phyloP scores from a whole-genome alignment of 2,113 vertebrate genomes.

The Oncorhynchus keta region DNA sequence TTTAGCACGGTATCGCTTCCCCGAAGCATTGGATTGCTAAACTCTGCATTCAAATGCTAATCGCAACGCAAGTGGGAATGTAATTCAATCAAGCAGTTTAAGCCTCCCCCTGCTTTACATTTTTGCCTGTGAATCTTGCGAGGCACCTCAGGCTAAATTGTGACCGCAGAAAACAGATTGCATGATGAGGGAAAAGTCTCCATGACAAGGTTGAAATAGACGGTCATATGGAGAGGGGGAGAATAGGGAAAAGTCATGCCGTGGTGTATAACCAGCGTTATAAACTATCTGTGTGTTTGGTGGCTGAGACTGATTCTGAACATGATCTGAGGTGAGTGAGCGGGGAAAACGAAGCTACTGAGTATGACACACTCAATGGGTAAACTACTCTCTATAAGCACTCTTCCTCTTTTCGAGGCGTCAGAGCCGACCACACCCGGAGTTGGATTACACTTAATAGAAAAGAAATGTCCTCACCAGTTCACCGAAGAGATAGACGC shows the following conservation, averaged over 20 bases:
- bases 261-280: neutral
- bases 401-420: constrained; percentile 25
- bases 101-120: neutral
- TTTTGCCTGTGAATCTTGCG: neutral
- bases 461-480: neutral
- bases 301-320: constrained; percentile 21
- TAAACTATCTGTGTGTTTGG: no score
- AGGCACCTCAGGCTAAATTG: neutral
- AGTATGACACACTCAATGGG: constrained; percentile 39
- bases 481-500: neutral
- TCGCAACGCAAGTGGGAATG: constrained; percentile 42
- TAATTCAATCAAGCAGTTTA: constrained; percentile 47
- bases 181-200: constrained; percentile 27
- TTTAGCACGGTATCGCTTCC: constrained; percentile 25
- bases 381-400: constrained; percentile 40
- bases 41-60: constrained; percentile 35
- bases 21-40: constrained; percentile 48
- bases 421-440: neutral
- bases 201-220: constrained; percentile 1
- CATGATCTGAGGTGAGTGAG: constrained; percentile 50
- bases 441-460: constrained; percentile 14
- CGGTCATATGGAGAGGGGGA: neutral
- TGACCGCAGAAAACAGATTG: constrained; percentile 25
- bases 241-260: neutral
- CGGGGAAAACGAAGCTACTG: constrained; percentile 56